These are phyloP conservation scores for Propsilocerus akamusi DNA, from an alignment of 1,140 invertebrate species.

Conservation along the genomic window DNA sequence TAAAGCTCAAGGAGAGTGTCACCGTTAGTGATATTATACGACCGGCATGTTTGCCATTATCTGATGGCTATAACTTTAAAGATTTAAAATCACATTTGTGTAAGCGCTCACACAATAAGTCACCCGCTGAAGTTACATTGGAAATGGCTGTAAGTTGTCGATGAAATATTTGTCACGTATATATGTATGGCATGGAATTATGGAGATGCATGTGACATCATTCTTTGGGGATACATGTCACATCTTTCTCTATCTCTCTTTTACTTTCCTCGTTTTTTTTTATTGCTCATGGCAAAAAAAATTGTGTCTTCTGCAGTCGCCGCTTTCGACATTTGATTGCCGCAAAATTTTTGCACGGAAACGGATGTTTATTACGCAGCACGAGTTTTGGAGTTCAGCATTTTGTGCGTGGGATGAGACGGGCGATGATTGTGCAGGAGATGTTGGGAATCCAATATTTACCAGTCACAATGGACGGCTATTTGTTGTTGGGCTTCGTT, in stretches of 20 bases:
- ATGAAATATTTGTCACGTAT: not conserved
- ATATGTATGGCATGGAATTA: too few relatives aligned
- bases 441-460: not conserved
- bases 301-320: not conserved
- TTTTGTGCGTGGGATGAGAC: slow-evolving; percentile 2
- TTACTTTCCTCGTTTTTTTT: not conserved
- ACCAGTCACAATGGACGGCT: not conserved
- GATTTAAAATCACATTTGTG: not conserved
- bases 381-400: too few relatives aligned
- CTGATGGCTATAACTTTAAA: not conserved
- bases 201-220: too few relatives aligned
- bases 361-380: not conserved
- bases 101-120: not conserved
- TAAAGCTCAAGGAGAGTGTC: not conserved
- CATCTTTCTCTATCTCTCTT: too few relatives aligned
- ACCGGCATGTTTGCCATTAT: not conserved
- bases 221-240: too few relatives aligned
- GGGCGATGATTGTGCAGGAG: not conserved
- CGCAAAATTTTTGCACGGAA: not conserved
- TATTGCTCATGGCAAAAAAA: not conserved
- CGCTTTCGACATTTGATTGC: not conserved
- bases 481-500: not conserved
- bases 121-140: not conserved
- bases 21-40: not conserved
- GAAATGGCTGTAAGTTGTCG: not conserved